A percentile compares a stretch with the other conserved stretches of the same genome.
These are phyloP conservation scores for Microcebus lehilahytsara DNA, from an alignment of 2,113 vertebrate genomes.

Conservation along the genomic window DNA sequence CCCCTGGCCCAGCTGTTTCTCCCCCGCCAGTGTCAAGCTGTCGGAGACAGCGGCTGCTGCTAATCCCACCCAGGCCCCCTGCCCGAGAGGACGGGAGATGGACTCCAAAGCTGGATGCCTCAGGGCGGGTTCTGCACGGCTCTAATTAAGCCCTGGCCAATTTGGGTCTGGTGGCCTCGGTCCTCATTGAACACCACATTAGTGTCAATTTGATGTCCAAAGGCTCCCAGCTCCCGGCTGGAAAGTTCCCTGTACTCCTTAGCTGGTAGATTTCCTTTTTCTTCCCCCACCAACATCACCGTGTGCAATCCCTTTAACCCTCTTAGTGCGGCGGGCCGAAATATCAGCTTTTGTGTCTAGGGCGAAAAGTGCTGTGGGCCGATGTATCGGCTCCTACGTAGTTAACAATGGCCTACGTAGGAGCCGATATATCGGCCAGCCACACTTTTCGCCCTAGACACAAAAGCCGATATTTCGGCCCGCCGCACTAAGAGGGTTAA, in stretches of 20 bases:
- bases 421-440: too few species aligned
- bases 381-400: too few species aligned
- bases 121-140: conserved; percentile 75
- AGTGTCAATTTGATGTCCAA: conserved; percentile 80
- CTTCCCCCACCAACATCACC: conserved; percentile 37
- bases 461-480: too few species aligned
- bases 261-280: conserved; percentile 59
- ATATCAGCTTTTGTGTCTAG: too few species aligned
- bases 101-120: conserved; percentile 80
- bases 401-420: too few species aligned
- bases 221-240: conserved; percentile 74
- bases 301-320: conserved; percentile 71
- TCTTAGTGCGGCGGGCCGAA: too few species aligned
- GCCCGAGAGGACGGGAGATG: conserved; percentile 49
- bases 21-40: not conserved
- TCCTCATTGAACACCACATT: conserved; percentile 72
- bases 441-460: too few species aligned
- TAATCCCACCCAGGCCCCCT: conserved; percentile 74
- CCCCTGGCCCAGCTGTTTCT: not conserved
- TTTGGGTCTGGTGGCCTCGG: conserved; percentile 70
- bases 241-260: conserved; percentile 73
- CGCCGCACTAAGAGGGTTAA: not conserved
- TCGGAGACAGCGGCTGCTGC: conserved; percentile 49
- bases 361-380: too few species aligned
- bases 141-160: conserved; percentile 86